Conservation (phyloP, 1,140 invertebrate genomes). For the Eriocheir sinensis region DNA sequence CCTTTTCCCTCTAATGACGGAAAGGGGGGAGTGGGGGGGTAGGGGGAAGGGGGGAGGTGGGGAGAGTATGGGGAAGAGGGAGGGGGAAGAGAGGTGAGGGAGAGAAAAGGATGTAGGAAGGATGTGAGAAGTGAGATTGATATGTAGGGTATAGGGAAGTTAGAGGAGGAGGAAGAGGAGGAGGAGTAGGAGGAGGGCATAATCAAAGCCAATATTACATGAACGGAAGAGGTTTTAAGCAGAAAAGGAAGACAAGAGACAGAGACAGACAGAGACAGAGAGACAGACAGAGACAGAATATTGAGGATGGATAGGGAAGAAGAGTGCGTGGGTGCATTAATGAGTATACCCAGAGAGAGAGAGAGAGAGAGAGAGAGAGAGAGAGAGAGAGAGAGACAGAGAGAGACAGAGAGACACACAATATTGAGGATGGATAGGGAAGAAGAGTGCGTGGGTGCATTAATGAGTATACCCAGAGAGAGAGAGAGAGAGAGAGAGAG, state of each 20-base stretch:
- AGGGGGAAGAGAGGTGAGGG: neutral
- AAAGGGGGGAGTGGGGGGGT: neutral
- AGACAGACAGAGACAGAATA: neutral
- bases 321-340: neutral
- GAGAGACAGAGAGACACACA: neutral
- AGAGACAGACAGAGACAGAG: neutral
- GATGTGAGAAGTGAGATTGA: neutral
- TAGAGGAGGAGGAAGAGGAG: too few species aligned
- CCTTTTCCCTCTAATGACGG: neutral
- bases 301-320: neutral
- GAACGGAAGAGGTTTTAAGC: too few species aligned
- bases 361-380: too few species aligned
- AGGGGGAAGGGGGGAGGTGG: neutral
- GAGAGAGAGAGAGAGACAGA: neutral
- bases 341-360: too few species aligned
- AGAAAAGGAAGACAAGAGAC: too few species aligned
- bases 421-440: neutral
- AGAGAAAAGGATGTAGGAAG: neutral
- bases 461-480: too few species aligned
- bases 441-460: neutral
- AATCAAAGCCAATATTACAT: too few species aligned
- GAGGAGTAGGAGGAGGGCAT: too few species aligned
- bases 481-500: conserved; percentile 9
- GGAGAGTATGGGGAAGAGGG: too few species aligned
- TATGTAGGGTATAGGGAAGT: too few species aligned